Conservation (phyloP, 37 sponge, comb jelly and placozoan genomes). For the Agelas oroides region DNA sequence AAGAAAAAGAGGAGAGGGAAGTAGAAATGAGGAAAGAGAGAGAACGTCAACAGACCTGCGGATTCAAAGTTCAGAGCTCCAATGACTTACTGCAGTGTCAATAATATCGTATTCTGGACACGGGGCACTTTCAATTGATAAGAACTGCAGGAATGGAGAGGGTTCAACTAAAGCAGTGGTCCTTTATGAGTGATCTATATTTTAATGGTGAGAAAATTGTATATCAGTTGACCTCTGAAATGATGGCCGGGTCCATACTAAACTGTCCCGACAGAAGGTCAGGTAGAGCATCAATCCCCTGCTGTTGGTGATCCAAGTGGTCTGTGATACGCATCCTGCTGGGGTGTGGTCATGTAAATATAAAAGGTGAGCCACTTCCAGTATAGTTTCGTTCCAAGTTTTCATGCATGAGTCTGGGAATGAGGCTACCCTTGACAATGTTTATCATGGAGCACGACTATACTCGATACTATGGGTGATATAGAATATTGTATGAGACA, state of each 20-base stretch:
- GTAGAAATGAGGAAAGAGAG: not conserved
- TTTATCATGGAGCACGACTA: too few species aligned
- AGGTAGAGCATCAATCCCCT: constrained; percentile 56
- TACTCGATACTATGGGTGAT: too few species aligned
- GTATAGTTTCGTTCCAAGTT: too few species aligned
- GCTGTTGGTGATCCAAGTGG: constrained; percentile 56
- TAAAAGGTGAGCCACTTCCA: not conserved
- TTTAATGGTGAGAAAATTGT: too few species aligned
- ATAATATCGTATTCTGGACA: constrained; percentile 55
- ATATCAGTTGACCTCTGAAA: constrained; percentile 44
- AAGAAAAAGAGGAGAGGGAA: not conserved
- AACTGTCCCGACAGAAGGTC: constrained; percentile 44
- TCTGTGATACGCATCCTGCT: constrained; percentile 26
- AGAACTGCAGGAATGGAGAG: constrained; percentile 27
- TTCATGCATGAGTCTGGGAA: too few species aligned
- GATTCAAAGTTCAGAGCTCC: not conserved
- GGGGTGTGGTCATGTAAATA: not conserved
- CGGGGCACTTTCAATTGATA: not conserved
- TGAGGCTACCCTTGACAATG: too few species aligned
- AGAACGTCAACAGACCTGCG: not conserved
- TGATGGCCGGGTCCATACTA: constrained; percentile 60
- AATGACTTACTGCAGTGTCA: constrained; percentile 70
- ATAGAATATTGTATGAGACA: too few species aligned
- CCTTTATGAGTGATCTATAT: too few species aligned
- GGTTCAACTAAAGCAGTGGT: too few species aligned